Conservation (phyloP, 2,888 invertebrate genomes). For the Heteromyza rotundicornis region DNA sequence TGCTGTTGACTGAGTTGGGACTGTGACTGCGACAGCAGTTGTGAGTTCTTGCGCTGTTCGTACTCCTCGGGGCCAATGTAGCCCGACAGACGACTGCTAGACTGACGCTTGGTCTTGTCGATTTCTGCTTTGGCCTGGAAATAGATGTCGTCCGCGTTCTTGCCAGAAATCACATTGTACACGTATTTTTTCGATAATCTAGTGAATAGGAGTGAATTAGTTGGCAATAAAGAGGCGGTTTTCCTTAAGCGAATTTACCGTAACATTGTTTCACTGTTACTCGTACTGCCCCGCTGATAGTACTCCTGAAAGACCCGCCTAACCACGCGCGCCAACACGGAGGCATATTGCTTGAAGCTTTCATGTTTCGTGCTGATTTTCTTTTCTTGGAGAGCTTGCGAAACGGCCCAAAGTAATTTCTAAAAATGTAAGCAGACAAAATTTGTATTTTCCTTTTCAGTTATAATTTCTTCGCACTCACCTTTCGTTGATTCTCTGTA, state of each 20-base stretch:
- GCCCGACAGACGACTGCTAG: slow-evolving; percentile 48
- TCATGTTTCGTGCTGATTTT: slow-evolving; percentile 72
- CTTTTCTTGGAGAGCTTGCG: slow-evolving; percentile 75
- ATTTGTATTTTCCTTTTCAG: neutral
- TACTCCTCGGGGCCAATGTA: slow-evolving; percentile 60
- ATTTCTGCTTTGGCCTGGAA: slow-evolving; percentile 51
- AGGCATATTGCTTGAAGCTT: slow-evolving; percentile 75
- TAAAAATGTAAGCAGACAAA: slow-evolving; percentile 21
- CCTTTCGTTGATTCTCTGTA: slow-evolving; percentile 60
- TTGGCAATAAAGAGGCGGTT: neutral
- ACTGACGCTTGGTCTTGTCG: slow-evolving; percentile 45
- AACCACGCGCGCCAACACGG: slow-evolving; percentile 72
- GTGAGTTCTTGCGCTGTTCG: slow-evolving; percentile 44
- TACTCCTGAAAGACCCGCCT: slow-evolving; percentile 69
- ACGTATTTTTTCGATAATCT: slow-evolving; percentile 72
- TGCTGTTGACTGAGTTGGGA: slow-evolving; percentile 9
- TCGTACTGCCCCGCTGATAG: slow-evolving; percentile 69
- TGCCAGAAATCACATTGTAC: slow-evolving; percentile 70
- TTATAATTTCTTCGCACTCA: slow-evolving; percentile 19
- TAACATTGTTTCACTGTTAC: slow-evolving; percentile 79
- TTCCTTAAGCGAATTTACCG: slow-evolving; percentile 64
- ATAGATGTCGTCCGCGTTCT: slow-evolving; percentile 70
- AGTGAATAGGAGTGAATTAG: too few species aligned
- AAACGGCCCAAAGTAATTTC: slow-evolving; percentile 84
- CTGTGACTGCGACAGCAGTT: slow-evolving; percentile 19